Evolutionary conservation across 2,888 invertebrate species (phyloP), one percentile per base, ranked within the genome.

Genomic region (Orchestes rusci): DNA sequence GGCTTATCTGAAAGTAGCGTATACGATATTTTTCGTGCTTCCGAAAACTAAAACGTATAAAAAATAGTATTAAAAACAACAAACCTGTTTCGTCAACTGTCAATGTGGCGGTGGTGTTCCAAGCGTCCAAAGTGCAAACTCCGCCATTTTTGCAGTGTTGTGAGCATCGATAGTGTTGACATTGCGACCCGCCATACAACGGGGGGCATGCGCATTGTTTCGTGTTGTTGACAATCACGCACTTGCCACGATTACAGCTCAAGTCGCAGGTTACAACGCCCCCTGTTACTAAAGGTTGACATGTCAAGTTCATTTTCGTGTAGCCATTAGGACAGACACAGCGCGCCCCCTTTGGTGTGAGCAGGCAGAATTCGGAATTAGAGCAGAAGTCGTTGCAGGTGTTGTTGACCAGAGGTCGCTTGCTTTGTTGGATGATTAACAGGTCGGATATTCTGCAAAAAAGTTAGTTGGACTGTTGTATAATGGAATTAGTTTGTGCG

Each of bases 121-220:
- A 52, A 15, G 62, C 48, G 49, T 67, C 67, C 2, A 73, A 65
- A 36, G 72, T 71, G 53, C 80, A 80, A 42, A 70, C 59, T 27
- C 77, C 80, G 50, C 77, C 74, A 60, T 81, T 79, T 56, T 73
- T 70, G 59, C 85, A 85, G 61, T 74, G 75, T 33, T 77, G 78
- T 2, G 81, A 77, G 61, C 85, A 85, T 42, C 77, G 73, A 64
- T 78, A 81, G 57, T 76, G 74, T 62, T 82, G 77, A 68, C 87
- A 87, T 36, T 72, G 65, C 49, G 74, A 71, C 13, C 87, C 84
- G 29, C 73, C 72, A 65, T 78, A 87, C 35, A 73, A 71, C 0
- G 77, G 68, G 19, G 74, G 71, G 59, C 87, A 86, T 51, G 72
- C 65, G 69, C 86, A 86, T 62, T 75, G 72, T 12, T 74, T 76